These are phyloP conservation scores for Magallana nippona DNA, from an alignment of 2,888 invertebrate species.

Conservation along the genomic window DNA sequence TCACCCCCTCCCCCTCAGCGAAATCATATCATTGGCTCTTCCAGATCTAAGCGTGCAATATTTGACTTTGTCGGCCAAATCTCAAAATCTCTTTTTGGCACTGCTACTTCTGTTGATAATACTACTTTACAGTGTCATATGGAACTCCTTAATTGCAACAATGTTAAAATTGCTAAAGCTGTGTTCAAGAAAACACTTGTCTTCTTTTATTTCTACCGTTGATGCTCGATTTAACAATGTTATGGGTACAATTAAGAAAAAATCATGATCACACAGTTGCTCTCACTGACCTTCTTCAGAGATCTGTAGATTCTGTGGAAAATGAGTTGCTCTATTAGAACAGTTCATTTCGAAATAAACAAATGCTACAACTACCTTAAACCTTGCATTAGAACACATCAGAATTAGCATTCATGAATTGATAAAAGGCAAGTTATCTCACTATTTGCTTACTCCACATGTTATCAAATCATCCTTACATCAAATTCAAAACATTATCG, in stretches of 20 bases:
- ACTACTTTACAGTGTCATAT: conserved; percentile 25
- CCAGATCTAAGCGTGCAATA: conserved; percentile 29
- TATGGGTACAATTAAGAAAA: neutral
- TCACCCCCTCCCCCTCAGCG: neutral
- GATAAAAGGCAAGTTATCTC: no score
- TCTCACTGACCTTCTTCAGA: conserved; percentile 3
- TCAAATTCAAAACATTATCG: no score
- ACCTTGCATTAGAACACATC: neutral
- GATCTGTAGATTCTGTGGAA: conserved; percentile 29
- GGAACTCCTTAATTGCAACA: neutral
- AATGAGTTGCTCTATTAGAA: conserved; percentile 34
- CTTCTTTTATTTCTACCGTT: neutral
- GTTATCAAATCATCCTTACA: no score
- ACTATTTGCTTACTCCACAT: no score
- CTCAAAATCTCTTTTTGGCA: conserved; percentile 34
- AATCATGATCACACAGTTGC: conserved; percentile 32
- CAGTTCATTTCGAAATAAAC: conserved; percentile 13
- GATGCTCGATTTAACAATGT: conserved; percentile 18
- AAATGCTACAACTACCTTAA: neutral
- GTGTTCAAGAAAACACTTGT: no score
- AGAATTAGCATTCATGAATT: no score
- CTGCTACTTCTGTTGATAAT: conserved; percentile 35
- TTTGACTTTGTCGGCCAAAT: conserved; percentile 34
- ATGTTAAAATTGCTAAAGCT: no score
- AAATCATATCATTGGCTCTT: neutral